phyloP scores from a whole-genome alignment of 2,888 invertebrate species.

The Elmis aenea region DNA sequence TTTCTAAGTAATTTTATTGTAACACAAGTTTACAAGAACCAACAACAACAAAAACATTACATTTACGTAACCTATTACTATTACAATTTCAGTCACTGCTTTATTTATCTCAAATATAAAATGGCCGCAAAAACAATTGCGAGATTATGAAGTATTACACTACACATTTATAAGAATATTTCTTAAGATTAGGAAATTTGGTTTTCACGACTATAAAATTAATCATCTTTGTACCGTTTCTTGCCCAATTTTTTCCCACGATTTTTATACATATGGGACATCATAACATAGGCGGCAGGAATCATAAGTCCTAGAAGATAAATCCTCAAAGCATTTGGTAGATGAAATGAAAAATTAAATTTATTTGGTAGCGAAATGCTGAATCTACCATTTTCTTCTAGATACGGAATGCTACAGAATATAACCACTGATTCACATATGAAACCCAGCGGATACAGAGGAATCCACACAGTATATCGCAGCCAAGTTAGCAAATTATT shows the following conservation, averaged over 20 bases:
- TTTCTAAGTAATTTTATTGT: too few relatives aligned
- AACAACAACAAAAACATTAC: too few relatives aligned
- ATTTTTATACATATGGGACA: constrained; percentile 79
- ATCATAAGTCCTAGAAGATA: constrained; percentile 73
- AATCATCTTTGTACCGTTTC: neutral
- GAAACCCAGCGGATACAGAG: constrained; percentile 86
- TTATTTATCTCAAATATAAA: too few relatives aligned
- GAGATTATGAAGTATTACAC: neutral
- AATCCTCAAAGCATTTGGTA: constrained; percentile 52
- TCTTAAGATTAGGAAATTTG: too few relatives aligned
- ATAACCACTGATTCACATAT: constrained; percentile 80
- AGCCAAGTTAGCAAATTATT: constrained; percentile 81
- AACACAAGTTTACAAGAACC: too few relatives aligned
- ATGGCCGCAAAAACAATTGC: too few relatives aligned
- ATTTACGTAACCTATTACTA: too few relatives aligned
- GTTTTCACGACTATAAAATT: neutral
- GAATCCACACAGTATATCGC: constrained; percentile 90
- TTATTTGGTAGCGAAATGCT: constrained; percentile 74
- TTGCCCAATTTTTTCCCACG: constrained; percentile 61
- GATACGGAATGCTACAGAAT: constrained; percentile 80
- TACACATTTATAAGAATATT: neutral
- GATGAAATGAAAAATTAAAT: constrained; percentile 59
- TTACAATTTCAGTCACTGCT: too few relatives aligned
- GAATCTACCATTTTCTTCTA: constrained; percentile 77
- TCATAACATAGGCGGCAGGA: constrained; percentile 71